These are phyloP conservation scores for Rafetus swinhoei DNA, from an alignment of 2,113 vertebrate genomes.

Conservation along the genomic window DNA sequence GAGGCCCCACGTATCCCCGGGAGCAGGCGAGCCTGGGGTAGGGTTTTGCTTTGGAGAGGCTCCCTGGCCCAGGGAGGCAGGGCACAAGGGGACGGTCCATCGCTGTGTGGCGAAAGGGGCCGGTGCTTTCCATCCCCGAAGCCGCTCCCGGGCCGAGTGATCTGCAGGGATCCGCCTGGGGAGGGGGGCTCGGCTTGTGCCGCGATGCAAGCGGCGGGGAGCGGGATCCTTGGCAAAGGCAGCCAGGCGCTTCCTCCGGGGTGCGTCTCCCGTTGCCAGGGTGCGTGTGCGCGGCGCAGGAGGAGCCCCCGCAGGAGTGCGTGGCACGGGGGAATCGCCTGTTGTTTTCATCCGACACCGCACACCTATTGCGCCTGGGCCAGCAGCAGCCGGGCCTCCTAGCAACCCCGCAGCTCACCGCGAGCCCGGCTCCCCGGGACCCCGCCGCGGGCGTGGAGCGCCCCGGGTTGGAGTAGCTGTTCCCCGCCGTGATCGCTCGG, in stretches of 20 bases:
- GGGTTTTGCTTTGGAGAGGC: neutral
- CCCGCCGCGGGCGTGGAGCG: neutral
- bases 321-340: conserved; percentile 25
- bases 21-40: neutral
- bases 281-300: neutral
- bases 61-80: conserved; percentile 18
- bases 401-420: conserved; percentile 75
- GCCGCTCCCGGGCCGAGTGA: conserved; percentile 27
- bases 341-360: conserved; percentile 74
- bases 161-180: conserved; percentile 21
- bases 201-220: neutral
- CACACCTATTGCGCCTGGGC: conserved; percentile 74
- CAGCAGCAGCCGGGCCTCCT: conserved; percentile 71
- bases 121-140: conserved; percentile 54
- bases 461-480: neutral
- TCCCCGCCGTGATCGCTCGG: neutral
- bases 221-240: neutral
- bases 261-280: neutral
- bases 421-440: conserved; percentile 16
- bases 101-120: conserved; percentile 31
- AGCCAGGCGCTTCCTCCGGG: neutral
- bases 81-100: conserved; percentile 16
- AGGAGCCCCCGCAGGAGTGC: neutral
- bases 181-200: conserved; percentile 3
- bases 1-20: neutral